These are phyloP conservation scores for Spheniscus humboldti DNA, from an alignment of 2,797 vertebrate genomes.

Conservation along the genomic window DNA sequence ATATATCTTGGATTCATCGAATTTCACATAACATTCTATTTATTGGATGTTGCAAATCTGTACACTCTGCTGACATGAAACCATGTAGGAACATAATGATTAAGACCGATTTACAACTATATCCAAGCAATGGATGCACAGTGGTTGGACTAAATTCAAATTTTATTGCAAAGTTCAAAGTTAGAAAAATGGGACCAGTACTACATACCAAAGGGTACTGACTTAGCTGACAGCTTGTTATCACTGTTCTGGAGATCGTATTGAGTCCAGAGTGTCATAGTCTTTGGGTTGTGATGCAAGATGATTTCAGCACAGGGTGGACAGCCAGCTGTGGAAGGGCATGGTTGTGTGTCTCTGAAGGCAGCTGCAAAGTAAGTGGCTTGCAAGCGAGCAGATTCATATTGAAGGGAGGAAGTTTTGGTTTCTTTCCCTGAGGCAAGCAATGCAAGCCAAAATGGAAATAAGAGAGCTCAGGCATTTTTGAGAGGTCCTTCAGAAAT, in stretches of 20 bases:
- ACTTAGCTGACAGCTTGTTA: background rate
- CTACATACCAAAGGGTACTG: background rate
- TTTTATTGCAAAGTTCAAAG: background rate
- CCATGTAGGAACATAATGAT: background rate
- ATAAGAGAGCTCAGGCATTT: background rate
- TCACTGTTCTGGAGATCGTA: background rate
- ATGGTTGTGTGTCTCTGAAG: background rate
- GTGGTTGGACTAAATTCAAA: background rate
- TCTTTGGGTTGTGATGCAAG: background rate
- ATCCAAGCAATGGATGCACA: background rate
- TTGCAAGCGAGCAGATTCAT: background rate
- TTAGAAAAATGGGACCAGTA: background rate
- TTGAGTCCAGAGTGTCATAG: background rate
- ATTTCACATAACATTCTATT: background rate
- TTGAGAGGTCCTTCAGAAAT: conserved; percentile 17
- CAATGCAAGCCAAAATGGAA: background rate
- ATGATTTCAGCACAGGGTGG: background rate
- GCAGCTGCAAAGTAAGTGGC: background rate
- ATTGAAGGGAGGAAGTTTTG: background rate
- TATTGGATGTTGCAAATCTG: background rate
- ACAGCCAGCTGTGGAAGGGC: background rate
- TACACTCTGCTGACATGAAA: background rate
- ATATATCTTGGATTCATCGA: background rate
- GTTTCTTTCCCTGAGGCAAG: background rate
- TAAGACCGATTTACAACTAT: background rate